Conservation (phyloP, 2,888 invertebrate species). For the Epicampocera succincta region DNA sequence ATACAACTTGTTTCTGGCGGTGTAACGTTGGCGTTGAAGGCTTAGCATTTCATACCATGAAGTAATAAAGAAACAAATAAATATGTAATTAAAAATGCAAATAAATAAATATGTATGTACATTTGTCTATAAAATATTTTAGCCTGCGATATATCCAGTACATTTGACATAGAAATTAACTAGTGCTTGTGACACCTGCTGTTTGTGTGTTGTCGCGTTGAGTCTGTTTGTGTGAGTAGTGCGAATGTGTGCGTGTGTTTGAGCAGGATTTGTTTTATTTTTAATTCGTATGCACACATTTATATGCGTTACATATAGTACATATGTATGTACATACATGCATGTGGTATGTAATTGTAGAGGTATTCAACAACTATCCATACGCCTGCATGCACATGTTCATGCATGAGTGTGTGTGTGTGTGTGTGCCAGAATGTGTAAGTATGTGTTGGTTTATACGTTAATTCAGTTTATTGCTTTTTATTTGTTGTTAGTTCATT, state of each 20-base stretch:
- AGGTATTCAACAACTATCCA: too few relatives aligned
- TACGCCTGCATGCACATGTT: neutral
- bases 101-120: too few relatives aligned
- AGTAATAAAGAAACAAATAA: too few relatives aligned
- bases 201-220: constrained; percentile 21
- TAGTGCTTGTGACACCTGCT: constrained; percentile 58
- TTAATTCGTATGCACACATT: neutral
- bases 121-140: too few relatives aligned
- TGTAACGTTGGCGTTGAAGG: too few relatives aligned
- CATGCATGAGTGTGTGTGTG: neutral
- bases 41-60: too few relatives aligned
- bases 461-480: neutral
- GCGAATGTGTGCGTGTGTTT: constrained; percentile 17
- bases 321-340: neutral
- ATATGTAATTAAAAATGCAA: too few relatives aligned
- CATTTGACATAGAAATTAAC: constrained; percentile 14
- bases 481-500: constrained; percentile 20
- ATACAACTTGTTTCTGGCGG: too few relatives aligned
- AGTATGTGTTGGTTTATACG: neutral
- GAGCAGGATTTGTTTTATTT: constrained; percentile 14
- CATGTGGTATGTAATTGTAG: too few relatives aligned
- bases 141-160: constrained; percentile 4
- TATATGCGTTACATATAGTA: neutral
- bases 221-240: constrained; percentile 8
- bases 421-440: neutral